Evolutionary conservation across 1,140 invertebrate species (phyloP), one percentile per base, ranked within the genome.

Genomic region (Telenomus remus): DNA sequence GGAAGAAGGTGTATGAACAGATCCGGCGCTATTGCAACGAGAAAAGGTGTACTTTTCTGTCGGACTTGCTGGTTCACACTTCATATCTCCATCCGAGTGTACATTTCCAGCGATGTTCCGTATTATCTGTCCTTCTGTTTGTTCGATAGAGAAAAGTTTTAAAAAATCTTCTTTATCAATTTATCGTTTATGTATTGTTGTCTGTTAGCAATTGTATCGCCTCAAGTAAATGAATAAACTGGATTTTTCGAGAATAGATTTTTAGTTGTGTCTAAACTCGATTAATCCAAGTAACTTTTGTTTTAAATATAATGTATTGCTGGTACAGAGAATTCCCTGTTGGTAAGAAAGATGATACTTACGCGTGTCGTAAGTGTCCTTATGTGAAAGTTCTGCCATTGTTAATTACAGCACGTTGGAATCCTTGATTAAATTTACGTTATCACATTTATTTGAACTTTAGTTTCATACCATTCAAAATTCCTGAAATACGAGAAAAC

Each of bases 1-100:
- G 10, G 94, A 95, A 37, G 93, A 94, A 15, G 94, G 91, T 4
- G 94, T 94, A 81, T 95, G 92, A 42, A 95, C 91, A 54, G 95
- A 96, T 27, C 94, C 94, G 76, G 93, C 94, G 82, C 94, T 95
- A 76, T 93, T 94, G 83, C 94, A 94, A 37, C 95, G 90, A 55
- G 94, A 93, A 87, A 95, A 96, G 49, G 92, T 91, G 60, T 90
- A 90, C 44, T 88, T 88, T 44, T 92, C 91, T 9, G 90, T 91
- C 39, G 93, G 92, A 86, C 92, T 93, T 4, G 91, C 89, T 46
- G 91, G 91, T 79, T 93, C 92, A 54, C 90, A 59, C 81, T 92
- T 93, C 82, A 91, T 90, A 64, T 89, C 90, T 16, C 80, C 81
- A 57, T 88, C 86, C 0, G 57, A 42, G 50, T 66, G 50, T 59